Evolutionary conservation across 2,888 invertebrate genomes (phyloP), one percentile per base, ranked within the genome.

Genomic region (Eugnorisma glareosa): DNA sequence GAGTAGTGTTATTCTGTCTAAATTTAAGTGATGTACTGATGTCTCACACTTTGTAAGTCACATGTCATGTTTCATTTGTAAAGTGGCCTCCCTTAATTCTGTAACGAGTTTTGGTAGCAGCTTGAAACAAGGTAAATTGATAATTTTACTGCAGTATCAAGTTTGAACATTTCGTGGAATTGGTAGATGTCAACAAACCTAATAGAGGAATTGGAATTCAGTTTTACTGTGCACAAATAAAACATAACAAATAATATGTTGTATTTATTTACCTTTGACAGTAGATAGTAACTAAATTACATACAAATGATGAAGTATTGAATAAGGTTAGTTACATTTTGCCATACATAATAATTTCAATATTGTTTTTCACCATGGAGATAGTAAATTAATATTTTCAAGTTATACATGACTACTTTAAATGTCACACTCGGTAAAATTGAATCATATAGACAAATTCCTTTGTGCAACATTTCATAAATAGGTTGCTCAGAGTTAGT

Each of bases 171-270:
- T 89, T 90, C 90, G 90, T 92, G 94, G 94, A 94, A 94, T 95
- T 95, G 94, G 91, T 90, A 88, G 79, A 75, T 82, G 67, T 80
- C 68, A 81, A 78, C 69, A 79, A 76, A 73, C 79, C 75, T 84
- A 75, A 69, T 86, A 89, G 86, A 84, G 91, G 91, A 90, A 89
- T 91, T 91, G 89, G 86, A 87, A 75, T 86, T 82, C 48, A 77
- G 82, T 90, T 90, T 89, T 90, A 90, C 85, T 89, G 86, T 92
- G 93, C 94, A 94, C 95, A 91, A 95, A 93, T 94, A 94, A 94
- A 94, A 93, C 88, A 90, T 90, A 81, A 71, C 89, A 91, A 86
- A 85, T 81, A 69, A 71, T 75, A 67, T 73, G 74, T 73, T 77
- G 51, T 88, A 87, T 90, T 89, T 88, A 89, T 89, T 86, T 72